These are phyloP conservation scores for Dasyprocta punctata DNA, from an alignment of 2,113 vertebrate genomes.

Conservation along the genomic window DNA sequence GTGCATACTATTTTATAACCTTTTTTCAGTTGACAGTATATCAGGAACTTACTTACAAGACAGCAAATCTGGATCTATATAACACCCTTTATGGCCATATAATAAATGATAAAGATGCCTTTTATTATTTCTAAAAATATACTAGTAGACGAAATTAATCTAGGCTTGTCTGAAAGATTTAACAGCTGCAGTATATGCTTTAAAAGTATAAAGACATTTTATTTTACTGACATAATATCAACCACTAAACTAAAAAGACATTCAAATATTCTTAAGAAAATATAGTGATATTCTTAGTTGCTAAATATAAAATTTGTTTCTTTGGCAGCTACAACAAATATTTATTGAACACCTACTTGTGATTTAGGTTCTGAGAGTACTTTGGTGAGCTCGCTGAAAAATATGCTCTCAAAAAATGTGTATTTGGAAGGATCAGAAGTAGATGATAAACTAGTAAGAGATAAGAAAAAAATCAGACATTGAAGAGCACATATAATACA, in stretches of 20 bases:
- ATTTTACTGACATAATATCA: slow-evolving; percentile 49
- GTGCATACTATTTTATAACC: slow-evolving; percentile 45
- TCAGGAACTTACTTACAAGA: slow-evolving; percentile 30
- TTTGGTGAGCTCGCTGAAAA: slow-evolving; percentile 18
- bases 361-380: not conserved
- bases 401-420: slow-evolving; percentile 27
- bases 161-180: slow-evolving; percentile 52
- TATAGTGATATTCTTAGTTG: not conserved
- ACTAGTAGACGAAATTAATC: slow-evolving; percentile 40
- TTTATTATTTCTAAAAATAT: slow-evolving; percentile 55
- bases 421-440: not conserved
- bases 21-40: slow-evolving; percentile 15
- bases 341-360: slow-evolving; percentile 40
- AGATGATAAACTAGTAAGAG: slow-evolving; percentile 25
- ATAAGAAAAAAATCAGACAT: slow-evolving; percentile 34
- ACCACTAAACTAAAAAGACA: not conserved
- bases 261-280: slow-evolving; percentile 55
- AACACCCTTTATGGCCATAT: slow-evolving; percentile 28
- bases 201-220: slow-evolving; percentile 24
- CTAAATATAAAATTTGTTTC: slow-evolving; percentile 29
- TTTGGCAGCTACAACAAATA: not conserved
- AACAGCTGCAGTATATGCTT: not conserved
- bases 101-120: slow-evolving; percentile 38
- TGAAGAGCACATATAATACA: not conserved
- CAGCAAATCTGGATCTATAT: slow-evolving; percentile 35